Percentiles rank a stretch among this genome's conserved stretches.
Conservation (phyloP, 2,797 vertebrate species). For the Hemitrygon akajei region DNA sequence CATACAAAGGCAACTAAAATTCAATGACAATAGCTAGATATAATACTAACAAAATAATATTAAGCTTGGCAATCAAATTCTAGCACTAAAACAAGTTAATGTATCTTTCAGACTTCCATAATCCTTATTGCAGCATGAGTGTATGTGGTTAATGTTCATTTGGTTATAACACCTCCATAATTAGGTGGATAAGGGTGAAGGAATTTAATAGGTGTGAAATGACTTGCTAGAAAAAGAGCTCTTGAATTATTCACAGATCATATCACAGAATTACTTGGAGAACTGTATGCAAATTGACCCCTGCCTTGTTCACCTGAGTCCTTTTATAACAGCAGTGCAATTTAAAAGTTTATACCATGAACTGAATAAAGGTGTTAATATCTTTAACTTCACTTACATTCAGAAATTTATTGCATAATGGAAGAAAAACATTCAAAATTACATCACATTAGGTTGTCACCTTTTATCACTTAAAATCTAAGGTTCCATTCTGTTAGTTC, state of each 20-base stretch:
- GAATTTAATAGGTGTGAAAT: conserved; percentile 20
- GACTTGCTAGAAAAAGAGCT: conserved; percentile 8
- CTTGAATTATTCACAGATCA: conserved; percentile 23
- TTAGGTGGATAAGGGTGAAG: background rate
- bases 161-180: background rate
- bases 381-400: background rate
- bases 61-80: background rate
- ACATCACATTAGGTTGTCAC: background rate
- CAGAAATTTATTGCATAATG: background rate
- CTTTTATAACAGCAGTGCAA: background rate
- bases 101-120: background rate
- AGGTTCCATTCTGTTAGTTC: background rate
- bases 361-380: background rate
- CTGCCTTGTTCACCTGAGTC: background rate
- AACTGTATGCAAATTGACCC: background rate
- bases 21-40: background rate
- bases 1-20: background rate
- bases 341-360: background rate
- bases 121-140: background rate
- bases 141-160: background rate
- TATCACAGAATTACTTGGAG: background rate
- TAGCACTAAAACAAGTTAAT: background rate
- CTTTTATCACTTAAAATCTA: background rate
- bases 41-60: background rate
- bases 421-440: background rate